A percentile compares a stretch with the other conserved stretches of the same genome.
Conservation (phyloP, 2,113 vertebrate species). For the Electrona antarctica region DNA sequence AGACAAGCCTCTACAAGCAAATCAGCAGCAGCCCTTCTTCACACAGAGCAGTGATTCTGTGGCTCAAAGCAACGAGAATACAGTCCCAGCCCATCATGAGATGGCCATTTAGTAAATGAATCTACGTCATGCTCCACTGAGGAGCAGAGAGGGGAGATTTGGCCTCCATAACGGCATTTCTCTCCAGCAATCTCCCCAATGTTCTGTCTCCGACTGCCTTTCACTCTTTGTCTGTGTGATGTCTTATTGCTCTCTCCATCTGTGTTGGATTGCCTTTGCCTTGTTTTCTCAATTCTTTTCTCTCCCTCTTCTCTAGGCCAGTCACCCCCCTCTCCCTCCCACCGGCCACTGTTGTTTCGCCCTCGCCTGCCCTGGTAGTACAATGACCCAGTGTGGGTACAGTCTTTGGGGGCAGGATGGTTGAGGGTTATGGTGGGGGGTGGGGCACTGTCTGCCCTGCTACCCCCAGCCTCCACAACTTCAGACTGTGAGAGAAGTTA, state of each 20-base stretch:
- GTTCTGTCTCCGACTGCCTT: not conserved
- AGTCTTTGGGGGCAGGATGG: not conserved
- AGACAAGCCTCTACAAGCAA: constrained; percentile 26
- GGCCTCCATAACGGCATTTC: not conserved
- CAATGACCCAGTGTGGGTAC: constrained; percentile 52
- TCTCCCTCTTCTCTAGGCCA: constrained; percentile 2
- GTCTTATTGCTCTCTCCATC: not conserved
- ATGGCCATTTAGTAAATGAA: constrained; percentile 47
- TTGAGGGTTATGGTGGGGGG: not conserved
- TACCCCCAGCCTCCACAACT: constrained; percentile 3
- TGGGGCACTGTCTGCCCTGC: constrained; percentile 8
- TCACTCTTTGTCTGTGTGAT: not conserved
- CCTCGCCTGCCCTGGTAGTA: constrained; percentile 37
- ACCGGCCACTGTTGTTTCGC: constrained; percentile 22
- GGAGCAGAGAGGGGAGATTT: constrained; percentile 20
- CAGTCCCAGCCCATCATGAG: constrained; percentile 51
- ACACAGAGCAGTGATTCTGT: constrained; percentile 57
- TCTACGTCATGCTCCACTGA: constrained; percentile 18
- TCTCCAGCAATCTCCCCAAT: not conserved
- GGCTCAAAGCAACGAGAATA: constrained; percentile 21
- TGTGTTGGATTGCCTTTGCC: not conserved
- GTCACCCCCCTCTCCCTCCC: constrained; percentile 33
- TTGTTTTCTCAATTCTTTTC: not conserved
- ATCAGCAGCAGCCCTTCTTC: constrained; percentile 30
- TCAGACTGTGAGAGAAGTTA: constrained; percentile 17